Percentiles rank a stretch among this genome's conserved stretches.
Conservation (phyloP, 2,113 vertebrate species). For the Otocyon megalotis region DNA sequence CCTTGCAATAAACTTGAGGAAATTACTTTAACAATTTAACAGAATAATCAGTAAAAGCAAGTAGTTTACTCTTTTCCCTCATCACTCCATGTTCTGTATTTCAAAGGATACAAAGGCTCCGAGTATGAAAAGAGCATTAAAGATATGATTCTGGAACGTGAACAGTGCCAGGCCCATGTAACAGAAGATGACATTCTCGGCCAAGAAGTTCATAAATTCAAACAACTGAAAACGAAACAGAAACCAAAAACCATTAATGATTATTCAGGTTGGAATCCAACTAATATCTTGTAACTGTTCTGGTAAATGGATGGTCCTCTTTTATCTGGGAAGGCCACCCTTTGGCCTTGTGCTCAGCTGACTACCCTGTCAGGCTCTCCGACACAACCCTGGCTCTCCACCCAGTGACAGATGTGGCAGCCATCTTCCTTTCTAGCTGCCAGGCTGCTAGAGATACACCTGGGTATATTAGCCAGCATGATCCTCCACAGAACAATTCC, state of each 20-base stretch:
- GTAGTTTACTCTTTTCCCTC: background rate
- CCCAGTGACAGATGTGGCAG: background rate
- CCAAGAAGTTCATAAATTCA: slow-evolving; percentile 94
- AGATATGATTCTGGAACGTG: slow-evolving; percentile 91
- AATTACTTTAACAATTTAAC: slow-evolving; percentile 15
- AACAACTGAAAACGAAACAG: slow-evolving; percentile 90
- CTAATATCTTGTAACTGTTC: background rate
- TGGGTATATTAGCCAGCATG: background rate
- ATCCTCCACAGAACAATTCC: background rate
- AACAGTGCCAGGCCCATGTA: slow-evolving; percentile 93
- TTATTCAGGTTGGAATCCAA: background rate
- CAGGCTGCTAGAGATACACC: background rate
- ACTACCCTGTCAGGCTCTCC: background rate
- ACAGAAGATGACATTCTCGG: slow-evolving; percentile 94
- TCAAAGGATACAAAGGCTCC: slow-evolving; percentile 93
- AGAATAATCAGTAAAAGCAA: background rate
- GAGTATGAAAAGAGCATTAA: slow-evolving; percentile 90
- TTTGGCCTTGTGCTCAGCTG: background rate
- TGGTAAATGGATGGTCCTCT: background rate
- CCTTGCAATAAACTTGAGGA: background rate
- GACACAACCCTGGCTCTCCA: background rate
- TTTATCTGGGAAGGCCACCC: background rate
- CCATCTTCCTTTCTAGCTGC: background rate
- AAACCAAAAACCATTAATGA: slow-evolving; percentile 76
- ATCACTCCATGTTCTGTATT: background rate